Percentiles rank a stretch among this genome's conserved stretches.
phyloP scores from a whole-genome alignment of 2,888 invertebrate species.

The Reticulitermes lucifugus region DNA sequence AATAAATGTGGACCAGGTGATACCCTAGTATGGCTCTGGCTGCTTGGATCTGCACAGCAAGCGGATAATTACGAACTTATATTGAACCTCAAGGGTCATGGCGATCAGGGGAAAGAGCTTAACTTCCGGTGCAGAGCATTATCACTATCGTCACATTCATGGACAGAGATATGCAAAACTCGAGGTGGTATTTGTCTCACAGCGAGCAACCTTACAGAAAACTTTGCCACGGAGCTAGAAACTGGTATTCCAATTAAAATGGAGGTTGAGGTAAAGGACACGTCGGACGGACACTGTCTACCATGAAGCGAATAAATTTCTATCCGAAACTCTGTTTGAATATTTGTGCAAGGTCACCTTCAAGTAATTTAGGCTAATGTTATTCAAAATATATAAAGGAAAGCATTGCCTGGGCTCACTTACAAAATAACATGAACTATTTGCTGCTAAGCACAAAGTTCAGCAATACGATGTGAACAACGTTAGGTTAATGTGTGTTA shows the following conservation, averaged over 20 bases:
- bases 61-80: constrained; percentile 31
- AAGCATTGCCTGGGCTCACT: too few species aligned
- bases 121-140: constrained; percentile 3
- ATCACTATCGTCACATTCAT: constrained; percentile 42
- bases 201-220: constrained; percentile 10
- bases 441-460: too few species aligned
- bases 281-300: background rate
- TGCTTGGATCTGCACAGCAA: constrained; percentile 33
- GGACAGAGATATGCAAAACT: constrained; percentile 36
- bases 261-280: constrained; percentile 42
- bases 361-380: background rate
- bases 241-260: constrained; percentile 29
- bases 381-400: background rate
- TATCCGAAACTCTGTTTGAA: background rate
- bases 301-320: background rate
- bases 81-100: constrained; percentile 29
- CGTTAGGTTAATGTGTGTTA: too few species aligned
- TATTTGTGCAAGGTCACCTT: background rate
- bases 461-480: too few species aligned
- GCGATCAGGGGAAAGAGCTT: constrained; percentile 17
- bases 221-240: constrained; percentile 19
- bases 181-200: constrained; percentile 17
- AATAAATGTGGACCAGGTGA: constrained; percentile 22
- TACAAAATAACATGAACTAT: too few species aligned
- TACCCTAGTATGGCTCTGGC: constrained; percentile 48